Evolutionary conservation across 2,113 vertebrate species (phyloP).

Genomic region (Bambusicola thoracicus): DNA sequence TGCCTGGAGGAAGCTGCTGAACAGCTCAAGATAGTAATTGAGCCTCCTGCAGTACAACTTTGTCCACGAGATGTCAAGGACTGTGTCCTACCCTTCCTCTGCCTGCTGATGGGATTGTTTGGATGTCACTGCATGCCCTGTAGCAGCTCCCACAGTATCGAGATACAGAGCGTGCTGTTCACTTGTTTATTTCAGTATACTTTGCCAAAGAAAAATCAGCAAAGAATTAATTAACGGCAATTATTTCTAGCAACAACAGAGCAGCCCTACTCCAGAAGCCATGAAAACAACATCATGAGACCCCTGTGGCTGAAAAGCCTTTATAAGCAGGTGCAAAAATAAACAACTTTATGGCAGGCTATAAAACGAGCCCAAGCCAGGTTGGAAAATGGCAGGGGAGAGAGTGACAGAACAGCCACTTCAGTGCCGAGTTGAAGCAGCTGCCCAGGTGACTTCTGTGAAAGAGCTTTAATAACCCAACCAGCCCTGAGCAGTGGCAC

Average conservation of each 20-base stretch:
- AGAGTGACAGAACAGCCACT: background rate
- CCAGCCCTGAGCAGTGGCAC: background rate
- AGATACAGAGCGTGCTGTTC: slow-evolving; percentile 2
- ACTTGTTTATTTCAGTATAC: background rate
- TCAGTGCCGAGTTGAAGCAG: background rate
- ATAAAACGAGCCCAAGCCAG: slow-evolving; percentile 28
- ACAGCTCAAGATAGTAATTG: background rate
- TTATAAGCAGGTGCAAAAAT: slow-evolving; percentile 59
- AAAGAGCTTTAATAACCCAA: slow-evolving; percentile 25
- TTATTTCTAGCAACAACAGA: slow-evolving; percentile 62
- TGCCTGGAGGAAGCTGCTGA: background rate
- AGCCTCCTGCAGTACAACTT: background rate
- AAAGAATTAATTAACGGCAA: slow-evolving; percentile 71
- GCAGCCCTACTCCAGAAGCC: slow-evolving; percentile 41
- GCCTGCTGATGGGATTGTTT: background rate
- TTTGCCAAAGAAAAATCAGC: slow-evolving; percentile 66
- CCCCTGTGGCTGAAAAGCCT: slow-evolving; percentile 28
- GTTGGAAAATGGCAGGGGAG: slow-evolving; percentile 10
- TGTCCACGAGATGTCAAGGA: background rate
- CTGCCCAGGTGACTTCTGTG: slow-evolving; percentile 7
- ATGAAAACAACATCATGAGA: slow-evolving; percentile 56
- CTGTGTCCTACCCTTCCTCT: background rate
- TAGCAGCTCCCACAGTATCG: background rate
- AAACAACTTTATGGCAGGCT: slow-evolving; percentile 29
- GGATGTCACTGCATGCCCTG: background rate